Evolutionary conservation across 2,797 vertebrate genomes (phyloP).

Genomic region (Micrastur ruficollis): DNA sequence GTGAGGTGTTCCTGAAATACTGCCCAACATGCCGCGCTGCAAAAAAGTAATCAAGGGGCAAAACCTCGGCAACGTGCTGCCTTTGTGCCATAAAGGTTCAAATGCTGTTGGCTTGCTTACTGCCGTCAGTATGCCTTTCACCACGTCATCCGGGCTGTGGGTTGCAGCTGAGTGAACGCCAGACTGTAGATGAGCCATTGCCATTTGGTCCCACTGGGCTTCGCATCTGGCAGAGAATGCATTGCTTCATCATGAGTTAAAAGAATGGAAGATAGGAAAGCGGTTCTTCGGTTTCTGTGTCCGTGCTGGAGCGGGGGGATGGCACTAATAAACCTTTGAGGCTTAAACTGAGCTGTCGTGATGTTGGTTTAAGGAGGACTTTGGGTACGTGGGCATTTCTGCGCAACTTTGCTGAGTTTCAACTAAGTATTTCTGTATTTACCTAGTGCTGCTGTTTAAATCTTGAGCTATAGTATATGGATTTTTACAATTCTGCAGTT

Average conservation of each 20-base stretch:
- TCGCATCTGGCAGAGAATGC: accelerated
- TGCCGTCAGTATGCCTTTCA: background rate
- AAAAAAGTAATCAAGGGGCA: background rate
- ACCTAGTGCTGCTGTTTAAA: background rate
- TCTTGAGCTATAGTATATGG: background rate
- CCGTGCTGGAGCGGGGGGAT: background rate
- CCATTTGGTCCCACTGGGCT: background rate
- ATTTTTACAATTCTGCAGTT: background rate
- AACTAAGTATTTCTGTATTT: background rate
- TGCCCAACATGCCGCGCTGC: background rate
- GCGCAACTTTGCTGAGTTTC: background rate
- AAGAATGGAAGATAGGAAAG: background rate
- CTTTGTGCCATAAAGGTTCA: background rate
- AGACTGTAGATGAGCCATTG: background rate
- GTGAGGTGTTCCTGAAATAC: background rate
- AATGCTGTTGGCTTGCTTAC: background rate
- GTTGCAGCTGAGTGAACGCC: background rate
- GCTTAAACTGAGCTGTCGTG: background rate
- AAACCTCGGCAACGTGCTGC: background rate
- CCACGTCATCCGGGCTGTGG: background rate
- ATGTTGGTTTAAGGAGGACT: background rate
- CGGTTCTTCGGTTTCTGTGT: background rate
- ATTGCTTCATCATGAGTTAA: background rate
- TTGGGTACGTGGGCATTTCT: accelerated
- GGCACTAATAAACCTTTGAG: background rate